Conservation (phyloP, 2,888 invertebrate genomes). For the Acleris emargana region DNA sequence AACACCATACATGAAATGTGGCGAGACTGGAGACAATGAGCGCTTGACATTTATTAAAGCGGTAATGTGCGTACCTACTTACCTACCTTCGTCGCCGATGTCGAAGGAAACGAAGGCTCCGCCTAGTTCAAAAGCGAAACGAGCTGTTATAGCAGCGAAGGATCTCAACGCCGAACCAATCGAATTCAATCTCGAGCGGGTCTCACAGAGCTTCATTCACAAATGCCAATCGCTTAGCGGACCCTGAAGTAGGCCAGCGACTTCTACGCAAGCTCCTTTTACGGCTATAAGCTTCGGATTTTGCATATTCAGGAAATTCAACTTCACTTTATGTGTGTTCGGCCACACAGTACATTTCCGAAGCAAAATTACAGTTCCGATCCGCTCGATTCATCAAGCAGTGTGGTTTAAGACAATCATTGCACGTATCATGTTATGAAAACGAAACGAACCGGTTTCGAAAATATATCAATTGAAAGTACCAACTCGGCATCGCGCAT, state of each 20-base stretch:
- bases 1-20: conserved; percentile 22
- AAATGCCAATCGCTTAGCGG: conserved; percentile 72
- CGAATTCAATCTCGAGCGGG: conserved; percentile 9
- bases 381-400: conserved; percentile 39
- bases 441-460: conserved; percentile 72
- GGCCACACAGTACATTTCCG: conserved; percentile 6
- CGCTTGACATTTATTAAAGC: conserved; percentile 66
- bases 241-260: conserved; percentile 61
- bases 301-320: conserved; percentile 20
- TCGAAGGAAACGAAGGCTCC: conserved; percentile 11
- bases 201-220: conserved; percentile 60
- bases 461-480: conserved; percentile 82
- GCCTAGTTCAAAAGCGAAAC: conserved; percentile 18
- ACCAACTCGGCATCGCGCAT: conserved; percentile 58
- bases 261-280: conserved; percentile 52
- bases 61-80: conserved; percentile 46
- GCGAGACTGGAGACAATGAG: conserved; percentile 53
- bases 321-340: not conserved
- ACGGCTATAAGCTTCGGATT: conserved; percentile 28
- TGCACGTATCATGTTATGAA: conserved; percentile 68
- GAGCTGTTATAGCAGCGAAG: conserved; percentile 5
- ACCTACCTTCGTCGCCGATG: conserved; percentile 1
- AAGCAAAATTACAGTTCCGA: conserved; percentile 10
- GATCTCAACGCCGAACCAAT: conserved; percentile 13
- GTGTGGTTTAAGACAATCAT: conserved; percentile 44